Percentiles rank a stretch among this genome's conserved stretches.
These are phyloP conservation scores for Spatulosminthurus flaviceps DNA, from an alignment of 2,888 invertebrate genomes.

Conservation along the genomic window DNA sequence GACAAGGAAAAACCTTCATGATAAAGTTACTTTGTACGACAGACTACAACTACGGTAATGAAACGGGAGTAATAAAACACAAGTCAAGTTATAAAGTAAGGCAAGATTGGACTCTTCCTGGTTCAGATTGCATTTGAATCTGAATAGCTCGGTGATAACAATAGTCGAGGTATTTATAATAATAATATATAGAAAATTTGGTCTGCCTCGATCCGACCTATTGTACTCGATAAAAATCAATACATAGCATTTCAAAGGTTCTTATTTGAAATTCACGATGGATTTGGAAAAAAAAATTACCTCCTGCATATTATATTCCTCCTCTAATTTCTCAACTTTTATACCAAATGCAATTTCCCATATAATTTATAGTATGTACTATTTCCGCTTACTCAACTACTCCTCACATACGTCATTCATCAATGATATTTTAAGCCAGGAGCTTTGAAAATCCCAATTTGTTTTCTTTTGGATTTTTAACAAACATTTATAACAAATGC, in stretches of 20 bases:
- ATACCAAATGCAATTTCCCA: neutral
- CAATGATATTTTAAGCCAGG: too few relatives aligned
- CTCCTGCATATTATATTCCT: neutral
- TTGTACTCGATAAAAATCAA: slow-evolving; percentile 45
- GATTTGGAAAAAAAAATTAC: slow-evolving; percentile 19
- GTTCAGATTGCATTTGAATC: slow-evolving; percentile 46
- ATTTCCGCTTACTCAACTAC: too few relatives aligned
- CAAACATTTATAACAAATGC: too few relatives aligned
- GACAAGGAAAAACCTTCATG: slow-evolving; percentile 9
- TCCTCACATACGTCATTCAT: too few relatives aligned
- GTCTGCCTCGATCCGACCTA: slow-evolving; percentile 48
- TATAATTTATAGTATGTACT: too few relatives aligned
- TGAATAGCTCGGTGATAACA: slow-evolving; percentile 50
- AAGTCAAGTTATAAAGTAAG: slow-evolving; percentile 21
- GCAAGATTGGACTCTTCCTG: slow-evolving; percentile 53
- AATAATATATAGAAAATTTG: slow-evolving; percentile 56
- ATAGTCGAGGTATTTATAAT: slow-evolving; percentile 55
- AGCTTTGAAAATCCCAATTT: too few relatives aligned
- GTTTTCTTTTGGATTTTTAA: too few relatives aligned
- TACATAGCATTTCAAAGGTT: slow-evolving; percentile 40
- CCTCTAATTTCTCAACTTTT: slow-evolving; percentile 11
- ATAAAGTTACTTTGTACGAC: slow-evolving; percentile 11
- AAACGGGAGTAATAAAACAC: slow-evolving; percentile 28
- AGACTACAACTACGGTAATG: slow-evolving; percentile 12
- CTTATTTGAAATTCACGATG: slow-evolving; percentile 38